Base-by-base conservation (phyloP, 2,888 invertebrate genomes). In the Meloe dianella region DNA sequence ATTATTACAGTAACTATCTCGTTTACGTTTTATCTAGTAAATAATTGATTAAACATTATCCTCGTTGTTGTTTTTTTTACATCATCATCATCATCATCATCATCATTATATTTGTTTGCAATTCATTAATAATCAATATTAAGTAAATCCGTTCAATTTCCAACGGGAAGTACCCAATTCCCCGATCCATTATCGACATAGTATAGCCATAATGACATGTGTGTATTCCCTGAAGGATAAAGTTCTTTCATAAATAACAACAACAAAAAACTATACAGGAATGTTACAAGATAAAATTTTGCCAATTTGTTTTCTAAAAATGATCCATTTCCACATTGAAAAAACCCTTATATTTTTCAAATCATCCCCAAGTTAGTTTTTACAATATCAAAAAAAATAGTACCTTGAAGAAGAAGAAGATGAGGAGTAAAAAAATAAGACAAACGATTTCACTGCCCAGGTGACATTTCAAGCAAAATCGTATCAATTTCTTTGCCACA, bases 211-310 rank as follows among this genome's bases (percentile, higher is more conserved):
- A 41, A 41, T 41, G 41, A 1, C 41, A 41, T 41, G n/a, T 17
- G 41, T 41, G 41, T 41, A 41, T 41, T 17, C 41, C 41, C 41
- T 17, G 10, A 41, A n/a, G 41, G 41, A 41, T 41, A 41, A 41
- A 41, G 7, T 41, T 41, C 41, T 41, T 17, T 17, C n/a, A 41
- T 8, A 41, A 41, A 41, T n/a, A 38, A 38, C 32, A 35, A 7
- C n/a, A 41, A 6, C 5, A 3, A n/a, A 38, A 14, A 38, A 14
- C 4, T 0, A 38, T 1, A 38, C n/a, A n/a, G n/a, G n/a, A n/a
- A n/a, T n/a, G n/a, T n/a, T n/a, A 38, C 14, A 38, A 38, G n/a
- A 38, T 14, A 41, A 12, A 41, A 41, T n/a, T 17, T 10, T 12
- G 35, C 12, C 35, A 35, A 35, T 35, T 12, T 35, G 4, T 35